Evolutionary conservation across 2,797 vertebrate genomes (phyloP).

Genomic region (Tenualosa ilisha): DNA sequence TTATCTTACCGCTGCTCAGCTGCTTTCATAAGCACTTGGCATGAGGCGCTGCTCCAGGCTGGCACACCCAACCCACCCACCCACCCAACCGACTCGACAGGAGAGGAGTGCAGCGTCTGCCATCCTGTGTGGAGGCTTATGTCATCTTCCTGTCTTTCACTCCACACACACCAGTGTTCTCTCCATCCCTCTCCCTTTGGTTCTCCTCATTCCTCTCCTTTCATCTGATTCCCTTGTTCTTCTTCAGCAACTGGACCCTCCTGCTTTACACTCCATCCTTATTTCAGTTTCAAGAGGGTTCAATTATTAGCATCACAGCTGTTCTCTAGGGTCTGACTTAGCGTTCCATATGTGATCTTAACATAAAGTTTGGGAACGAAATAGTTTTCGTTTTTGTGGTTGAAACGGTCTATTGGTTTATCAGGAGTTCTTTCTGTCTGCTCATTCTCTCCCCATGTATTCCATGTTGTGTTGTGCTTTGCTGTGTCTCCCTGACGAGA

Average conservation of each 20-base stretch:
- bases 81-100: not conserved
- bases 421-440: not conserved
- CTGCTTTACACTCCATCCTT: not conserved
- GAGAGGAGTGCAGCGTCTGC: not conserved
- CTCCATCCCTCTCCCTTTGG: not conserved
- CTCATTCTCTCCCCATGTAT: constrained; percentile 51
- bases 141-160: not conserved
- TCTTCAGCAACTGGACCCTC: not conserved
- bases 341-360: no score
- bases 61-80: not conserved
- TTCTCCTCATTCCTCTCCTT: not conserved
- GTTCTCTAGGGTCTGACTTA: no score
- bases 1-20: not conserved
- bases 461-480: constrained; percentile 50
- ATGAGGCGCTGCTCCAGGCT: not conserved
- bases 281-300: not conserved
- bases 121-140: not conserved
- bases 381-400: not conserved
- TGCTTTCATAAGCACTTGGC: not conserved
- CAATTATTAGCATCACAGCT: no score
- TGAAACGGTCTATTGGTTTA: not conserved
- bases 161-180: not conserved
- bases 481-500: constrained; percentile 20
- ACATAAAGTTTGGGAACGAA: no score
- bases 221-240: not conserved